Conservation (phyloP, 2,797 vertebrate species). For the Gorsachius magnificus region DNA sequence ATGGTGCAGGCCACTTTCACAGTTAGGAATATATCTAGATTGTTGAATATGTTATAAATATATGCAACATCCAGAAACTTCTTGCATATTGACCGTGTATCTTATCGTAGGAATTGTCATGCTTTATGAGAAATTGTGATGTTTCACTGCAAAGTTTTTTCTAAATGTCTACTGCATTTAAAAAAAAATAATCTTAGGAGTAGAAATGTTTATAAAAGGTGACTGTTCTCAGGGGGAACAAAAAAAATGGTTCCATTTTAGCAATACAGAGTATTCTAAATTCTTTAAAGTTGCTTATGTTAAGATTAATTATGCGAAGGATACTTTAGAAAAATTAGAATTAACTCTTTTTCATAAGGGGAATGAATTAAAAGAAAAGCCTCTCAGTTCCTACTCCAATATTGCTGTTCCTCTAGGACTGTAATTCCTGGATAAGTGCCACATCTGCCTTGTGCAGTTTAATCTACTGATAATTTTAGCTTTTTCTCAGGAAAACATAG, state of each 20-base stretch:
- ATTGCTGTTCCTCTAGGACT: constrained; percentile 22
- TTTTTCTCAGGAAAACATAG: constrained; percentile 36
- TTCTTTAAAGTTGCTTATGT: not conserved
- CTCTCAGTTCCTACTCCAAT: not conserved
- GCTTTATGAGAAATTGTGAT: not conserved
- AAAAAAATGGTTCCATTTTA: not conserved
- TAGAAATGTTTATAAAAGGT: not conserved
- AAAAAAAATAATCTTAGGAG: not conserved
- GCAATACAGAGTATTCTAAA: not conserved
- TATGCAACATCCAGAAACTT: not conserved
- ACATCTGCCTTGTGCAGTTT: constrained; percentile 30
- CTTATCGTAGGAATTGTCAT: not conserved
- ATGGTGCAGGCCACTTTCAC: not conserved
- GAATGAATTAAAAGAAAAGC: constrained; percentile 49
- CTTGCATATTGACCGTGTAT: not conserved
- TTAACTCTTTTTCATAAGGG: not conserved
- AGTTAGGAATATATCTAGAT: not conserved
- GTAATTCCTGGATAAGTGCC: constrained; percentile 48
- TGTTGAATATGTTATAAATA: not conserved
- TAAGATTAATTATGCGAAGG: constrained; percentile 18
- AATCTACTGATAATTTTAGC: constrained; percentile 40
- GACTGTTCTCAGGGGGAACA: not conserved
- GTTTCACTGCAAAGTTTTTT: not conserved
- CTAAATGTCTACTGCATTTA: not conserved
- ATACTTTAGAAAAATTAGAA: constrained; percentile 32